These are phyloP conservation scores for Brachyptera putata DNA, from an alignment of 2,888 invertebrate species.

Conservation along the genomic window DNA sequence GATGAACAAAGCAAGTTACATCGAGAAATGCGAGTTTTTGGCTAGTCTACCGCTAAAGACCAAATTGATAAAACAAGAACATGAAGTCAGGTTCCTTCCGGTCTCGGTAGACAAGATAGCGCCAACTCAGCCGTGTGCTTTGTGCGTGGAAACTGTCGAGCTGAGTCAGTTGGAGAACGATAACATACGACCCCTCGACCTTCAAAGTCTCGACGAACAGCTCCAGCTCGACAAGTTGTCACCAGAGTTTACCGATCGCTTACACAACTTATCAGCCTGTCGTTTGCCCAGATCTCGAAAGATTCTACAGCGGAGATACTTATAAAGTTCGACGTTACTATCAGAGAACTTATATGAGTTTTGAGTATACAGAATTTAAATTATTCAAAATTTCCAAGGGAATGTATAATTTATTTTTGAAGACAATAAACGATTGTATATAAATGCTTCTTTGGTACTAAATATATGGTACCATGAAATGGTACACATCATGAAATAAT, in stretches of 20 bases:
- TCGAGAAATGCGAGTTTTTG: background rate
- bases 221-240: background rate
- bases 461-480: too few relatives aligned
- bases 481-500: too few relatives aligned
- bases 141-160: constrained; percentile 5
- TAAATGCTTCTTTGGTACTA: too few relatives aligned
- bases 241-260: constrained; percentile 1
- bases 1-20: background rate
- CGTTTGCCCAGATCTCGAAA: constrained; percentile 7
- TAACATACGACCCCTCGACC: background rate
- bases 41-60: background rate
- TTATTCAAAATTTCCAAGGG: too few relatives aligned
- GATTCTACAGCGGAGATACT: constrained; percentile 8
- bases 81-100: background rate
- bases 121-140: constrained; percentile 4
- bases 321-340: too few relatives aligned
- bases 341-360: too few relatives aligned
- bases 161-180: background rate
- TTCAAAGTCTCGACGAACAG: background rate
- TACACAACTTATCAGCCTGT: constrained; percentile 12
- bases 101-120: background rate
- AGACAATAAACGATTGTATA: too few relatives aligned
- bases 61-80: background rate
- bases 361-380: too few relatives aligned
- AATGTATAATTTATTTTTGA: too few relatives aligned